phyloP scores from a whole-genome alignment of 2,113 vertebrate genomes.

The Pluvianellus socialis region DNA sequence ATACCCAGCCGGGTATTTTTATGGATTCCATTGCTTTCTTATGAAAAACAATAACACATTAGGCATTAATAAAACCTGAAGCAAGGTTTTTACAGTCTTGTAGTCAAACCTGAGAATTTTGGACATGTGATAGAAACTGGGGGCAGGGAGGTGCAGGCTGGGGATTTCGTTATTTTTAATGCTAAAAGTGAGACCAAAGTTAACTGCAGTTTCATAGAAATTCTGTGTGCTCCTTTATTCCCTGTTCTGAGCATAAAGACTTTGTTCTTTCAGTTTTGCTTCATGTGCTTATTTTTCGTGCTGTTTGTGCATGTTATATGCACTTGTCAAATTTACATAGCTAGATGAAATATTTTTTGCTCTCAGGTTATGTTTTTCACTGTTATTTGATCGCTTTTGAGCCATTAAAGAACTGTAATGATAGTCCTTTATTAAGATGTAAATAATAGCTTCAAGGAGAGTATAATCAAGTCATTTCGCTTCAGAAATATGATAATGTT shows the following conservation, averaged over 20 bases:
- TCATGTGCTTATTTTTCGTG: not conserved
- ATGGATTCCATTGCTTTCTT: not conserved
- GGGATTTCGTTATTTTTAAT: not conserved
- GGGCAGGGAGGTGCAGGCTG: not conserved
- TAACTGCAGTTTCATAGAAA: not conserved
- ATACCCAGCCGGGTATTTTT: not conserved
- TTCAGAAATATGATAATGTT: conserved; percentile 13
- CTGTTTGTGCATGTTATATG: not conserved
- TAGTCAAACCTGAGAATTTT: not conserved
- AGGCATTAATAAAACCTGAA: not conserved
- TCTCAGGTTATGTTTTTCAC: not conserved
- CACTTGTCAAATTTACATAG: not conserved
- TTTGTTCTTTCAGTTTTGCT: not conserved
- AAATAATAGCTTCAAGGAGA: conserved; percentile 36
- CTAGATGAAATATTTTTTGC: not conserved
- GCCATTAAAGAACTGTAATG: not conserved
- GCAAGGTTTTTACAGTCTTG: not conserved
- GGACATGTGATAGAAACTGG: not conserved
- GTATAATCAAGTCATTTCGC: not conserved
- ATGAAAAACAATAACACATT: not conserved
- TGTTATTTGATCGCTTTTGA: not conserved
- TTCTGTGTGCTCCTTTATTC: not conserved
- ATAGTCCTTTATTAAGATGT: conserved; percentile 6
- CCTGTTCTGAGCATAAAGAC: not conserved
- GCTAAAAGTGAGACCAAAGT: not conserved